Base-by-base conservation (phyloP, 2,797 vertebrate species). In the Characodon lateralis region DNA sequence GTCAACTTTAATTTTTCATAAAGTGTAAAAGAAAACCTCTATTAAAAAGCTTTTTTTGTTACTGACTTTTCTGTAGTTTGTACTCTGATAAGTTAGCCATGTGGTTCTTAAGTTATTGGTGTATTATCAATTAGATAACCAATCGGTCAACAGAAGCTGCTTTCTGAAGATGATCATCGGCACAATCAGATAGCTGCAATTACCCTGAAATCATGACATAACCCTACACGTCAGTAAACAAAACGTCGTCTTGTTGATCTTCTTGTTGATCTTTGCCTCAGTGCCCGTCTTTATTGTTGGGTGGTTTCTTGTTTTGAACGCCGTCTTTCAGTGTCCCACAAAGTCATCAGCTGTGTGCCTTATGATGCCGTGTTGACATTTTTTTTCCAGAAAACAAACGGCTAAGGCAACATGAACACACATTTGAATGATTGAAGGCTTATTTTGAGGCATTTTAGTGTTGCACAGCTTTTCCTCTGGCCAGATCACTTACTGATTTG, bases 401-500 rank as follows among this genome's bases (percentile, higher is more conserved):
- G n/a, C 22, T 28, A 58, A 72, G 55, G 71, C 31, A 13, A 20
- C 77, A 53, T 14, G 28, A 8, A 3, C 7, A 9, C 22, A 43
- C 6, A 13, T 61, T 0, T 50, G 14, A 20, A 71, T 58, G 69
- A 63, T 39, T 69, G 3, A 50, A 53, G 3, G 65, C 51, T 14
- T 46, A 13, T 16, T 10, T 76, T 5, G 28, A 58, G 61, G 55
- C 73, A 28, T 53, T 79, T 71, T 53, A 75, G 79, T 81, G 72
- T 89, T 83, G 74, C 73, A 46, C 59, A 70, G 46, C 31, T 79
- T 75, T 78, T 73, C 66, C 61, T 87, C 79, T 92, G 89, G 75
- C 55, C 79, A 48, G 65, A 55, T 89, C 87, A 94, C 96, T 97
- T 96, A 97, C 96, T 95, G 91, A 83, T 90, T 88, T 97, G 96